Percentiles rank a stretch among this genome's conserved stretches.
Evolutionary conservation across 2,888 invertebrate genomes (phyloP).

Genomic region (Lepidochrysops patricia): DNA sequence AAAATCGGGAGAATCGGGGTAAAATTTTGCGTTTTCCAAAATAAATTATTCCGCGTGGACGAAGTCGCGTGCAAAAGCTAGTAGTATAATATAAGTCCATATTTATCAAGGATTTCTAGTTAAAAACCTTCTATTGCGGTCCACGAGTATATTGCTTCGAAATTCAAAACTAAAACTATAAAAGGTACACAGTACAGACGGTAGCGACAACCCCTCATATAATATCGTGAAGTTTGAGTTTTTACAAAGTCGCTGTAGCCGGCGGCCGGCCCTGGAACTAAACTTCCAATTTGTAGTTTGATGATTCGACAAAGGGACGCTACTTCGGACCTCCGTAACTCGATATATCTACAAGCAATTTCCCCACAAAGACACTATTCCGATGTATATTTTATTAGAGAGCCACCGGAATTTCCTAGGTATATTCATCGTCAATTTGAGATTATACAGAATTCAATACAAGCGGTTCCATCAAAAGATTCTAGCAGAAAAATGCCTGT

Average conservation of each 20-base stretch:
- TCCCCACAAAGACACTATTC: conserved; percentile 36
- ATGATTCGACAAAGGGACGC: conserved; percentile 58
- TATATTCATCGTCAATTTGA: conserved; percentile 21
- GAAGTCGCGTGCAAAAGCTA: too few relatives aligned
- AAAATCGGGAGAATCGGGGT: too few relatives aligned
- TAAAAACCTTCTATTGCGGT: too few relatives aligned
- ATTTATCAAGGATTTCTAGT: too few relatives aligned
- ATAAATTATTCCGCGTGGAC: too few relatives aligned
- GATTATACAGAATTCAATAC: conserved; percentile 2
- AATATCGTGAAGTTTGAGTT: conserved; percentile 14
- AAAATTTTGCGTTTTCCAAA: too few relatives aligned
- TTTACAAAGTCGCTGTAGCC: conserved; percentile 19
- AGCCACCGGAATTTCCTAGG: conserved; percentile 24
- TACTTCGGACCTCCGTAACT: conserved; percentile 28
- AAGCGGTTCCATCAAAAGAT: background rate
- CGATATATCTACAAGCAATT: conserved; percentile 43
- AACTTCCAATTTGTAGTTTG: conserved; percentile 64
- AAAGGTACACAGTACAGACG: background rate
- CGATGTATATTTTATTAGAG: conserved; percentile 29
- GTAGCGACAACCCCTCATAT: background rate
- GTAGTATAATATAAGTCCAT: too few relatives aligned
- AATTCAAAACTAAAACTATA: background rate
- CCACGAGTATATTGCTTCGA: too few relatives aligned
- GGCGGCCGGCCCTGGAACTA: conserved; percentile 31
- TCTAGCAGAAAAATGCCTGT: background rate